Evolutionary conservation across 2,797 vertebrate species (phyloP).

Genomic region (Myotis findleyi): DNA sequence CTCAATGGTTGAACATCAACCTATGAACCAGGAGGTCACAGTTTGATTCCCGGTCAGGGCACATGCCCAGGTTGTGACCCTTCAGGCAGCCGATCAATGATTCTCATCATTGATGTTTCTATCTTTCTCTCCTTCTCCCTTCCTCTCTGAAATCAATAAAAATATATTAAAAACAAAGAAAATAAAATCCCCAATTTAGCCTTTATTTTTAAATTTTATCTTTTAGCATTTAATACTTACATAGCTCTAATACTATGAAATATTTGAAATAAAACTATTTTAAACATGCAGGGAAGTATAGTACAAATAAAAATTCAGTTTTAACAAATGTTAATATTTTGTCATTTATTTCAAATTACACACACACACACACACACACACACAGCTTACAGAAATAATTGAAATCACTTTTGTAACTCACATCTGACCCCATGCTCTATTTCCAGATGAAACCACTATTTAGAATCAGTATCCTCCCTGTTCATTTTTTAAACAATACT

Average conservation of each 20-base stretch:
- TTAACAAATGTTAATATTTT: conserved; percentile 22
- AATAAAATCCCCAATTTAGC: neutral
- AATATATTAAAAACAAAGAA: too few species aligned
- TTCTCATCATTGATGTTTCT: too few species aligned
- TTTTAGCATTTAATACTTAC: neutral
- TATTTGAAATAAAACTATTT: conserved; percentile 13
- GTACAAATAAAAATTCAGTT: neutral
- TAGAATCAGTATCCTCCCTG: neutral
- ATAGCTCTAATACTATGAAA: neutral
- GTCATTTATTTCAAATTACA: neutral
- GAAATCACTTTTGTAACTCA: neutral
- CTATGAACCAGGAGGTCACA: too few species aligned
- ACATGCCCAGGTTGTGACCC: too few species aligned
- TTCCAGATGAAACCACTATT: neutral
- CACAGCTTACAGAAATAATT: neutral
- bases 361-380: neutral
- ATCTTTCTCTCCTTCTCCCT: too few species aligned
- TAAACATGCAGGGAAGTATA: neutral
- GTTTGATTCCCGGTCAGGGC: too few species aligned
- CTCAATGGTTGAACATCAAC: too few species aligned
- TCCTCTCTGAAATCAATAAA: too few species aligned
- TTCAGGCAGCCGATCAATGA: too few species aligned
- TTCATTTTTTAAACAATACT: conserved; percentile 45
- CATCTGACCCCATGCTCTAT: neutral
- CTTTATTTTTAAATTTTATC: conserved; percentile 10